These are phyloP conservation scores for Rynchops niger DNA, from an alignment of 2,113 vertebrate species.

Conservation along the genomic window DNA sequence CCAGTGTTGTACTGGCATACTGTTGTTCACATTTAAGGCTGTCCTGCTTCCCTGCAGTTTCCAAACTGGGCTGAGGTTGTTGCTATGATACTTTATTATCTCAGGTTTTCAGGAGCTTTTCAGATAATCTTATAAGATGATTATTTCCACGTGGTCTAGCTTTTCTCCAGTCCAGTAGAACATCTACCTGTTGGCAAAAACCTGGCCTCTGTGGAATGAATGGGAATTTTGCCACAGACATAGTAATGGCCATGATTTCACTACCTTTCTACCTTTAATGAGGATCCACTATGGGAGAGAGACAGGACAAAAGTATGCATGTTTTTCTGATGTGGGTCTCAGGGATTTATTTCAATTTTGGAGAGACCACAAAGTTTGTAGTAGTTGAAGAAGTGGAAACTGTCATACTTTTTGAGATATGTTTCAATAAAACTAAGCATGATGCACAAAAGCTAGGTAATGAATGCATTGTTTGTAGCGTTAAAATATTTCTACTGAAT, in stretches of 20 bases:
- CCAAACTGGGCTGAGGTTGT: not conserved
- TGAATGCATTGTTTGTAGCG: not conserved
- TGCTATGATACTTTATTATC: not conserved
- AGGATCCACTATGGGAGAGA: not conserved
- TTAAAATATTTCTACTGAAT: not conserved
- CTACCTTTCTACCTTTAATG: not conserved
- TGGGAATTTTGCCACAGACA: not conserved
- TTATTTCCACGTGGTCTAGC: not conserved
- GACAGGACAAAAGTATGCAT: not conserved
- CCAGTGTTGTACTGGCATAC: not conserved
- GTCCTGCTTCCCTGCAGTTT: not conserved
- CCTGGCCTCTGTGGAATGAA: not conserved
- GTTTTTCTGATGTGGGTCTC: not conserved
- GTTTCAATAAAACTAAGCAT: not conserved
- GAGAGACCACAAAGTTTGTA: not conserved
- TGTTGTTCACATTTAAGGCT: not conserved
- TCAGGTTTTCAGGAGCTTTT: not conserved
- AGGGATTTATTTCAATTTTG: not conserved
- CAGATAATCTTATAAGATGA: not conserved
- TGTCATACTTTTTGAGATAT: not conserved
- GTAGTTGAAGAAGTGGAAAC: not conserved
- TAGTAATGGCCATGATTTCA: not conserved
- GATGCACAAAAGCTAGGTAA: not conserved
- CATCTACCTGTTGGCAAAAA: not conserved
- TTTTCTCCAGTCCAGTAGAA: not conserved